Base-by-base conservation (phyloP, 1,140 invertebrate genomes). In the Neodiprion pinetum region DNA sequence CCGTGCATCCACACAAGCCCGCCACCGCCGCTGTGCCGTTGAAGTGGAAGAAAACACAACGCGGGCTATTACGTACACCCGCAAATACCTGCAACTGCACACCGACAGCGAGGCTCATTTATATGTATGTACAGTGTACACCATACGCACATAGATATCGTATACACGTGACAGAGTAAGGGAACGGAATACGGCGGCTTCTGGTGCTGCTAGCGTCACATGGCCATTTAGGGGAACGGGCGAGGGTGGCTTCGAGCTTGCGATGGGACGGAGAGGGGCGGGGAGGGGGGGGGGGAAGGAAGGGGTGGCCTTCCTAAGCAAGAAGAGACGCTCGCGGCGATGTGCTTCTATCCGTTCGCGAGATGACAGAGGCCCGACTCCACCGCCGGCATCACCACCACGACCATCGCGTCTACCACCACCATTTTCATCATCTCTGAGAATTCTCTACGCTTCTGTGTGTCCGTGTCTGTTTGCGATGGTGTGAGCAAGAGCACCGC, bases 121-220 rank as follows among this genome's bases (percentile, higher is more conserved):
- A 14, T 65, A 65, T 65, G 17, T 65, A 65, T 9, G 8, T 17
- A 50, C 10, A 72, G 7, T 17, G 66, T 23, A 40, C 48, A 48
- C 47, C 28, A 40, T 69, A 21, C 48, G 48, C 61, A 72, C 53
- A 68, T 61, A 65, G 48, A 21, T 69, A 69, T 23, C 21, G 12
- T 69, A 69, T 23, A 47, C 23, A 69, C 53, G 11, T 4, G 11
- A 69, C 40, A 21, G 75, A 70, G 70, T 47, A 67, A 66, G 67
- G 75, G 75, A 78, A 82, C 77, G 77, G 76, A 82, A 82, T 80
- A 81, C 73, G 78, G 74, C 76, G 75, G 79, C 76, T 77, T 75
- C 67, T 73, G 75, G 74, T 73, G 79, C 76, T 77, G 77, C 72
- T 72, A 76, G 74, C 75, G 75, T 82, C 80, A 76, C 78, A 74